Percentiles rank a stretch among this genome's conserved stretches.
Evolutionary conservation across 23 tunicate genomes (phyloP).

Genomic region (Ascidia mentula): DNA sequence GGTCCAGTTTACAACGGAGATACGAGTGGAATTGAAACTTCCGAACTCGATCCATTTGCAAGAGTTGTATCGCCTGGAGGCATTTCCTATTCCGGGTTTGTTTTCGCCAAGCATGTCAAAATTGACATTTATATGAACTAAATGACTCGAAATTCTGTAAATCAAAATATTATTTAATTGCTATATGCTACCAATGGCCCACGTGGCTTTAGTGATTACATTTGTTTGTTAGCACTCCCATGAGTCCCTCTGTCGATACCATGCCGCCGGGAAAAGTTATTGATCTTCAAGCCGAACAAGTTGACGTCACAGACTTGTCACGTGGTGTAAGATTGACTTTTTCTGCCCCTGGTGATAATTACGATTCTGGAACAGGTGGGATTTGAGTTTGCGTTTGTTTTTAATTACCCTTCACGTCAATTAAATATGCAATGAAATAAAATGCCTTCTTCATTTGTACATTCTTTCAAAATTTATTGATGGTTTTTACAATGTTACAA

Average conservation of each 20-base stretch:
- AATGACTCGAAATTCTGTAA: too few relatives aligned
- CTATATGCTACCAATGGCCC: too few relatives aligned
- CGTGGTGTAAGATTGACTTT: slow-evolving; percentile 53
- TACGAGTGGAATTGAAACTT: not conserved
- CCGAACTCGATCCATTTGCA: not conserved
- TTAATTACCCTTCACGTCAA: too few relatives aligned
- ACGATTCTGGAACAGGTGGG: slow-evolving; percentile 68
- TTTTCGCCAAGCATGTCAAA: not conserved
- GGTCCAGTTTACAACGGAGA: not conserved
- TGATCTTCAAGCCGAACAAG: slow-evolving; percentile 43
- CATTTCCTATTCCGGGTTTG: not conserved
- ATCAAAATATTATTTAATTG: too few relatives aligned
- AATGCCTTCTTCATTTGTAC: too few relatives aligned
- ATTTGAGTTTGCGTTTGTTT: not conserved
- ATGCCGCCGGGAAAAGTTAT: slow-evolving; percentile 70
- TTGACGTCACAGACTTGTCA: slow-evolving; percentile 24
- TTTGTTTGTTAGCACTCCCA: not conserved
- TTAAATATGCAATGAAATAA: too few relatives aligned
- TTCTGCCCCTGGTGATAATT: slow-evolving; percentile 79
- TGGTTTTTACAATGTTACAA: too few relatives aligned
- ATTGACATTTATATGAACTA: too few relatives aligned
- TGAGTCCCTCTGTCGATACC: slow-evolving; percentile 12
- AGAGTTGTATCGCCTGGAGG: not conserved
- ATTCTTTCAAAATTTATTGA: too few relatives aligned
- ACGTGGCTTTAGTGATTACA: too few relatives aligned